Evolutionary conservation across 2,797 vertebrate genomes (phyloP), one percentile per base, ranked within the genome.

Genomic region (Takifugu rubripes): DNA sequence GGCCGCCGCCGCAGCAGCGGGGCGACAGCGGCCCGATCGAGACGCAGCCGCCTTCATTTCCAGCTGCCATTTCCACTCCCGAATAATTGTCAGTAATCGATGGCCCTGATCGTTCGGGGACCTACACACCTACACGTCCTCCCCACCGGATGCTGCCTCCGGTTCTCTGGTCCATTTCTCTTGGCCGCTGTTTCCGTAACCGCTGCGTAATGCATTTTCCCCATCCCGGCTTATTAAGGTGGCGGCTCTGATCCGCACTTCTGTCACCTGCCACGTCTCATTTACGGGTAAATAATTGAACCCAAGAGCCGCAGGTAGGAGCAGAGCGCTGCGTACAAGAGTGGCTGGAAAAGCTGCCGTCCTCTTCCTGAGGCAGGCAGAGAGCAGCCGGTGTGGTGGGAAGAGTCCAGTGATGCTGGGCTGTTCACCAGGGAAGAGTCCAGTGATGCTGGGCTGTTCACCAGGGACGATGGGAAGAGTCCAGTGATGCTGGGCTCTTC

Each of bases 231-330:
- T 66, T 73, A 70, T 85, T 78, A 83, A 65, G 25, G 58, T 87
- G 75, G 65, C 72, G 29, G 54, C 66, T 31, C 70, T 5, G 68
- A 59, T 61, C 70, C 64, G 55, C 62, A 54, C 68, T 82, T 71
- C 64, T 86, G 82, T 84, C 81, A 82, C 77, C 82, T 83, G 79
- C 75, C 84, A 79, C 82, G 62, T 85, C 76, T 79, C 65, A 54
- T 86, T 87, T 78, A 52, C 71, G 68, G 54, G 64, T 88, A 62
- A 87, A 88, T 89, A 84, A 88, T 88, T 85, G 56, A 89, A 78
- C 61, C 70, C 61, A 66, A 75, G 72, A 21, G 21, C 21, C 21
- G 21, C 21, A 21, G 21, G 21, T 21, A 21, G 21, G 21, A 21
- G 21, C 21, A 21, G 21, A 21, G 21, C 21, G 21, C 21, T 21